Evolutionary conservation across 2,113 vertebrate genomes (phyloP).

Genomic region (Labrus mixtus): DNA sequence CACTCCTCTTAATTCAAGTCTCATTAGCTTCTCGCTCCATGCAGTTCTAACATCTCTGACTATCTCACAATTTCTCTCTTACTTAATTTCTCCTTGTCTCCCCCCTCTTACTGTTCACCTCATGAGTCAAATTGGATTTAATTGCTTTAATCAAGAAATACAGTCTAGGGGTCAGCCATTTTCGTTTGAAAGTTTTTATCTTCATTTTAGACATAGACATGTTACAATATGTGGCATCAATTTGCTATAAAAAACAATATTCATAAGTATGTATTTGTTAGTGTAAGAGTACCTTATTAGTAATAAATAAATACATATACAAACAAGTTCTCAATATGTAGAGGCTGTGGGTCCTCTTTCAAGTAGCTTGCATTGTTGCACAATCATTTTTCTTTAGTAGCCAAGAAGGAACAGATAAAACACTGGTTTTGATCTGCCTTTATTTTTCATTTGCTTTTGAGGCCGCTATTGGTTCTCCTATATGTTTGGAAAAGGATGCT

Average conservation of each 20-base stretch:
- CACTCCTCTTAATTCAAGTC: conserved; percentile 48
- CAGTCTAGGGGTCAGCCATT: not conserved
- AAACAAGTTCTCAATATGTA: too few species aligned
- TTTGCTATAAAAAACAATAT: not conserved
- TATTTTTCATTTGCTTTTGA: too few species aligned
- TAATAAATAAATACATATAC: too few species aligned
- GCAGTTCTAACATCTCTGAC: conserved; percentile 8
- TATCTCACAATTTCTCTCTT: conserved; percentile 16
- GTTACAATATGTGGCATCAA: not conserved
- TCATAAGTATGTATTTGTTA: too few species aligned
- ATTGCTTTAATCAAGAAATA: conserved; percentile 8
- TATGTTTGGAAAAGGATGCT: too few species aligned
- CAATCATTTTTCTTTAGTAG: too few species aligned
- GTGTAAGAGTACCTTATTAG: too few species aligned
- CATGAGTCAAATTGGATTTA: conserved; percentile 5
- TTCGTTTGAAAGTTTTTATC: not conserved
- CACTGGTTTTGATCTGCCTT: too few species aligned
- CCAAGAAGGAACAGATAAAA: too few species aligned
- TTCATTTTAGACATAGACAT: not conserved
- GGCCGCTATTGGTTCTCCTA: too few species aligned
- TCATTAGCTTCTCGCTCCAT: conserved; percentile 49
- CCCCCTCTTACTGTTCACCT: not conserved
- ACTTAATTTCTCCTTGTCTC: not conserved
- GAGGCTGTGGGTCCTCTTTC: too few species aligned
- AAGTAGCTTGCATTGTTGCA: too few species aligned